A percentile compares a stretch with the other conserved stretches of the same genome.
Evolutionary conservation across 2,888 invertebrate species (phyloP).

Genomic region (Andrena chrysosceles): DNA sequence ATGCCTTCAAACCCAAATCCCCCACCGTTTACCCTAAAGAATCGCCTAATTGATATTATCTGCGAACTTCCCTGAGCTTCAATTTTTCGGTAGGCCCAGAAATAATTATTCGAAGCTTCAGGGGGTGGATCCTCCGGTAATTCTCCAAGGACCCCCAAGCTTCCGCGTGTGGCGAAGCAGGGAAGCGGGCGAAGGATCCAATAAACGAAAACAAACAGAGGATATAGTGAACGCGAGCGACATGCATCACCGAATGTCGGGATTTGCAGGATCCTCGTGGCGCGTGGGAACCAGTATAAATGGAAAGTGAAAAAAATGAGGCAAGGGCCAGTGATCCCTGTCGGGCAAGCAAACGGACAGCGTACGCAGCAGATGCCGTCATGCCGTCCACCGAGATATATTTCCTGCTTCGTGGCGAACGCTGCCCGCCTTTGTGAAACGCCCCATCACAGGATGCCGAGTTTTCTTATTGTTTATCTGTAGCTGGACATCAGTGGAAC

Average conservation of each 20-base stretch:
- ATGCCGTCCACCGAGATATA: slow-evolving; percentile 51
- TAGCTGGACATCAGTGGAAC: background rate
- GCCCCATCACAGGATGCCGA: background rate
- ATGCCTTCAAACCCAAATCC: background rate
- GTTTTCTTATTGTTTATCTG: background rate
- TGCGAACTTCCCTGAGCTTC: too few species aligned
- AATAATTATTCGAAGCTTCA: slow-evolving; percentile 2
- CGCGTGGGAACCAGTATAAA: slow-evolving; percentile 7
- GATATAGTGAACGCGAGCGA: slow-evolving; percentile 54
- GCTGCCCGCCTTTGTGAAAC: slow-evolving; percentile 46
- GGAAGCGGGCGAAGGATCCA: slow-evolving; percentile 52
- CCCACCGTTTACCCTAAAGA: background rate
- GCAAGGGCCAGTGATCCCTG: slow-evolving; percentile 55
- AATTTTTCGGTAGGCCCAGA: background rate
- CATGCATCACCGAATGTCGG: slow-evolving; percentile 63
- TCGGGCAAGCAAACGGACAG: slow-evolving; percentile 52
- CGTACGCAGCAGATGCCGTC: slow-evolving; percentile 55
- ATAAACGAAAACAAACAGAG: slow-evolving; percentile 73
- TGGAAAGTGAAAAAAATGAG: slow-evolving; percentile 55
- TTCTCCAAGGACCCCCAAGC: background rate
- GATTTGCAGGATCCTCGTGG: slow-evolving; percentile 60
- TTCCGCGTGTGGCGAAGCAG: background rate
- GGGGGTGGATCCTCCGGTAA: background rate
- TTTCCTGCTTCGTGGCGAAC: slow-evolving; percentile 57
- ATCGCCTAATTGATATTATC: background rate